Percentiles rank a stretch among this genome's conserved stretches.
phyloP scores from a whole-genome alignment of 2,888 invertebrate genomes.

The Malacosoma neustria region DNA sequence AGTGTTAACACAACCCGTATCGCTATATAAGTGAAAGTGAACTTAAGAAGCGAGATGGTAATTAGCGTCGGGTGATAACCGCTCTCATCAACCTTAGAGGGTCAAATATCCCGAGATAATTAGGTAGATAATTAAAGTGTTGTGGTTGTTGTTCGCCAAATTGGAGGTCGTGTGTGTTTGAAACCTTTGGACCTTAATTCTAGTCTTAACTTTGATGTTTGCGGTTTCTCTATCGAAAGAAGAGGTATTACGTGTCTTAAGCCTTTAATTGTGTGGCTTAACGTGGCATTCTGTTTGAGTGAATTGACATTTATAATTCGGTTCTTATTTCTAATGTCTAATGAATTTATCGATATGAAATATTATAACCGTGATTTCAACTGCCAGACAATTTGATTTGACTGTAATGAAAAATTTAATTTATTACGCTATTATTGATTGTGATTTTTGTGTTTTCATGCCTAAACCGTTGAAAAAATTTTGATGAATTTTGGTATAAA shows the following conservation, averaged over 20 bases:
- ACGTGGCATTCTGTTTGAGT: too few species aligned
- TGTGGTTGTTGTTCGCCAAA: constrained; percentile 10
- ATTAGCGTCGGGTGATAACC: constrained; percentile 31
- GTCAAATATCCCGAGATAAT: constrained; percentile 18
- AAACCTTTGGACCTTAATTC: constrained; percentile 9
- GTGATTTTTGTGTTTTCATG: too few species aligned
- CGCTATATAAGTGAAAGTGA: constrained; percentile 19
- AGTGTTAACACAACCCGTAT: constrained; percentile 4
- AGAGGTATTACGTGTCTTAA: neutral
- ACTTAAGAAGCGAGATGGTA: constrained; percentile 27
- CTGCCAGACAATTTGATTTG: too few species aligned
- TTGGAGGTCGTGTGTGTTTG: constrained; percentile 5
- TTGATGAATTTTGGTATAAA: too few species aligned
- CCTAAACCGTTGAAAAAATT: too few species aligned
- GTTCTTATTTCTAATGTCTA: too few species aligned
- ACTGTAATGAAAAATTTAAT: too few species aligned
- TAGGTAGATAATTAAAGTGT: constrained; percentile 14
- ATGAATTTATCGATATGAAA: too few species aligned
- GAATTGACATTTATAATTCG: too few species aligned
- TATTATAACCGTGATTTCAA: too few species aligned
- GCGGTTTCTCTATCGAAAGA: constrained; percentile 2
- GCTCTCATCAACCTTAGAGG: constrained; percentile 16
- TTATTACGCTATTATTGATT: too few species aligned
- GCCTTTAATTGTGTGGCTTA: neutral
- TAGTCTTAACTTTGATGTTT: neutral